Evolutionary conservation across 2,797 vertebrate species (phyloP).

Genomic region (Mus spretus): DNA sequence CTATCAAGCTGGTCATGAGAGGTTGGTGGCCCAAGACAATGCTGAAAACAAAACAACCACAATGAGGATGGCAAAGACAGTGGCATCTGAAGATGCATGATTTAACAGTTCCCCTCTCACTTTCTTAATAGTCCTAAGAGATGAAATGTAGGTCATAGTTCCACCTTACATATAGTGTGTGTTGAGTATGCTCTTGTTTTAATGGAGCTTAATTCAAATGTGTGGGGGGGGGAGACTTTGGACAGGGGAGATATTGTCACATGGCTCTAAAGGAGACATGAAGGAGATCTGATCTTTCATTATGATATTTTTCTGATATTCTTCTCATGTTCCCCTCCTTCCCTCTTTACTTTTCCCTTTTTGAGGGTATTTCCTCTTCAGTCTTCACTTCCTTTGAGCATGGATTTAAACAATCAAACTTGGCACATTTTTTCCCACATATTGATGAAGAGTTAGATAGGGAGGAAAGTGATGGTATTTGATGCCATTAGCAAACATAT

Average conservation of each 20-base stretch:
- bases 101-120: background rate
- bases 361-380: background rate
- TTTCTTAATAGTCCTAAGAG: slow-evolving; percentile 13
- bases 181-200: slow-evolving; percentile 34
- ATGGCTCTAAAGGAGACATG: slow-evolving; percentile 12
- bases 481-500: slow-evolving; percentile 50
- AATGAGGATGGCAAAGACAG: background rate
- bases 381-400: slow-evolving; percentile 15
- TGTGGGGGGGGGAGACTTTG: background rate
- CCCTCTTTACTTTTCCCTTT: background rate
- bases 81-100: background rate
- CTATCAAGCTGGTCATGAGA: background rate
- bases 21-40: background rate
- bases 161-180: background rate
- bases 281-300: background rate
- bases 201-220: slow-evolving; percentile 49
- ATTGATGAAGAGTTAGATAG: slow-evolving; percentile 46
- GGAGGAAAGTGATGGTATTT: background rate
- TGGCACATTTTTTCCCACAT: background rate
- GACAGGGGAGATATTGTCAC: slow-evolving; percentile 16
- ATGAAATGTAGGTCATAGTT: background rate
- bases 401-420: slow-evolving; percentile 31
- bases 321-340: background rate
- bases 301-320: background rate
- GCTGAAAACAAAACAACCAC: background rate